Conservation (phyloP, 2,888 invertebrate genomes). For the Caenorhabditis sp. region DNA sequence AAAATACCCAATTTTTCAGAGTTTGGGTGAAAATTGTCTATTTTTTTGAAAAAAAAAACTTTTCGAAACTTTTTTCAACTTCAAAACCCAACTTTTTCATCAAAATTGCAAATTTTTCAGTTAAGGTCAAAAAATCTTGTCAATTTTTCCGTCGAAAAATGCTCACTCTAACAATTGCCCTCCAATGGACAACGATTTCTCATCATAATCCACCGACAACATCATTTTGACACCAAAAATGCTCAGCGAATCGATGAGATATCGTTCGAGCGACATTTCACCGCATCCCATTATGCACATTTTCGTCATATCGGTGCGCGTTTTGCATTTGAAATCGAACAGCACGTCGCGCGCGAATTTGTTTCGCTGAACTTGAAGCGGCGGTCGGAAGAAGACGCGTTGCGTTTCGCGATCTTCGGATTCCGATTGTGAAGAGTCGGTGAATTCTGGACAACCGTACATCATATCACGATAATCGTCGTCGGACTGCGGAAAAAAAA, state of each 20-base stretch:
- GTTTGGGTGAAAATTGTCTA: no score
- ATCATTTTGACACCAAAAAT: constrained; percentile 27
- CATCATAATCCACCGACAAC: constrained; percentile 43
- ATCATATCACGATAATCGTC: constrained; percentile 10
- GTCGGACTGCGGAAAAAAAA: constrained; percentile 4
- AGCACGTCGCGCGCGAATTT: constrained; percentile 21
- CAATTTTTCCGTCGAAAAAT: background rate
- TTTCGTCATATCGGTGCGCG: constrained; percentile 5
- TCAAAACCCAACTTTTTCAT: no score
- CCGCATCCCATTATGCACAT: constrained; percentile 48
- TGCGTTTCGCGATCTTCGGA: constrained; percentile 8
- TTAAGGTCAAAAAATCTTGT: background rate
- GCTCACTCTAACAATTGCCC: constrained; percentile 25
- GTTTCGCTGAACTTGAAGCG: constrained; percentile 41
- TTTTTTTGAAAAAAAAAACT: background rate
- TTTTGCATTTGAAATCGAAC: constrained; percentile 12
- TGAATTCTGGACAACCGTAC: background rate
- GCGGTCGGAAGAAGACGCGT: constrained; percentile 23
- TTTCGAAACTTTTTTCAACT: background rate
- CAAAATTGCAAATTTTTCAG: no score
- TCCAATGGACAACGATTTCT: constrained; percentile 30
- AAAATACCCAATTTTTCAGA: no score
- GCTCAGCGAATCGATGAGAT: constrained; percentile 8
- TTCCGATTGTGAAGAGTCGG: background rate
- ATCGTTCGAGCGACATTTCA: constrained; percentile 42